These are phyloP conservation scores for Cinara cedri DNA, from an alignment of 2,888 invertebrate genomes.

Conservation along the genomic window DNA sequence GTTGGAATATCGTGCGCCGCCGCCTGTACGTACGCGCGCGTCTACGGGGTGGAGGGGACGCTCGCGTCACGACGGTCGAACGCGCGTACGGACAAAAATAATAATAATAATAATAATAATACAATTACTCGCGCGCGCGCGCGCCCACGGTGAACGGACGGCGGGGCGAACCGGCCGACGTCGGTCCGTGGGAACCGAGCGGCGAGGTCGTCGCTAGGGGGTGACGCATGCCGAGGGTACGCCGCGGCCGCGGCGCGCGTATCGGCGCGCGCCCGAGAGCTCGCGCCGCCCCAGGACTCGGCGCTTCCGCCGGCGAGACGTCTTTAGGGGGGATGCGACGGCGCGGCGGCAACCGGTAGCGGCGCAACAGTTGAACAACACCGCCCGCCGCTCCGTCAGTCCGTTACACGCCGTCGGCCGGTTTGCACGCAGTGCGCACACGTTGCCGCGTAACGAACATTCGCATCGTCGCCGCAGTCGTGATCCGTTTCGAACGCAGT, in stretches of 20 bases:
- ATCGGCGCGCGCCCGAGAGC: conserved; percentile 1
- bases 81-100: conserved; percentile 2
- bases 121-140: conserved; percentile 2
- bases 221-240: conserved; percentile 11
- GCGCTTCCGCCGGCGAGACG: not conserved
- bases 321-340: not conserved
- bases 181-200: conserved; percentile 42
- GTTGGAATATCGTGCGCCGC: too few relatives aligned
- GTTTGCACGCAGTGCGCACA: not conserved
- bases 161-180: not conserved
- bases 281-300: conserved; percentile 8
- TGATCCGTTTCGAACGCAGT: too few relatives aligned
- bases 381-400: conserved; percentile 20
- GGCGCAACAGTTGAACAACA: not conserved
- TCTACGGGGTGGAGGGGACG: not conserved
- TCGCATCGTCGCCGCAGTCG: not conserved
- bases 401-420: conserved; percentile 27
- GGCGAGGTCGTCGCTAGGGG: not conserved
- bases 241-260: not conserved
- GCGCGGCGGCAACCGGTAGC: conserved; percentile 10
- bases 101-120: not conserved
- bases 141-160: not conserved
- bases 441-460: not conserved
- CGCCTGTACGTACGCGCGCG: too few relatives aligned
- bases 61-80: conserved; percentile 11